Evolutionary conservation across 2,797 vertebrate genomes (phyloP).

Genomic region (Amphiprion clarkii): DNA sequence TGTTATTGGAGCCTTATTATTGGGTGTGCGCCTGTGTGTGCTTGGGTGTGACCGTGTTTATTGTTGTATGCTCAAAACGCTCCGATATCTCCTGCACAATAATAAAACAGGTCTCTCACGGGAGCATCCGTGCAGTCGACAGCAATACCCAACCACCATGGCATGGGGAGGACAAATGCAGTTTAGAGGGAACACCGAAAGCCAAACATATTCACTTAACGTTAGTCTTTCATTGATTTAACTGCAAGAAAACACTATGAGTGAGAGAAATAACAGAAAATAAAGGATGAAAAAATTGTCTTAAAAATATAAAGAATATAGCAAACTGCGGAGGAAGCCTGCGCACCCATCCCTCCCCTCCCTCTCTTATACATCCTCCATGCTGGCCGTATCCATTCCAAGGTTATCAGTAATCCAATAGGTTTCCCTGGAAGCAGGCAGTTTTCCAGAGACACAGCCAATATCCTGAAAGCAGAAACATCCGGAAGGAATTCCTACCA

Average conservation of each 20-base stretch:
- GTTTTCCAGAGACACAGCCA: constrained; percentile 66
- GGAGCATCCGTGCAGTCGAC: constrained; percentile 27
- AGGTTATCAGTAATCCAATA: constrained; percentile 83
- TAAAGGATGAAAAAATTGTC: background rate
- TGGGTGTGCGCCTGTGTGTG: constrained; percentile 61
- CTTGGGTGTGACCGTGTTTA: constrained; percentile 59
- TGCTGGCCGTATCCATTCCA: constrained; percentile 68
- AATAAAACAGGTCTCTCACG: constrained; percentile 50
- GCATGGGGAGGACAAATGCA: constrained; percentile 19
- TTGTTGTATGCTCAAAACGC: constrained; percentile 47
- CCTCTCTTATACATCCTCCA: constrained; percentile 41
- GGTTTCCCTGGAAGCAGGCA: constrained; percentile 66
- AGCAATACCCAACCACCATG: constrained; percentile 12
- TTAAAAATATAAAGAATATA: background rate
- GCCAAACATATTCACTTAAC: constrained; percentile 19
- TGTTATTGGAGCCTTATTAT: constrained; percentile 78
- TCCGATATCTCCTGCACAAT: constrained; percentile 46
- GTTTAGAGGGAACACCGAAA: constrained; percentile 31
- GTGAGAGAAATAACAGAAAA: background rate
- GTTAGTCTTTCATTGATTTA: constrained; percentile 24
- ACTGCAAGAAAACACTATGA: constrained; percentile 14
- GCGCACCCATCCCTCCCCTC: constrained; percentile 2
- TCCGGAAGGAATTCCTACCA: constrained; percentile 68
- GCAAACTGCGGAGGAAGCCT: constrained; percentile 22
- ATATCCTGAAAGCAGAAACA: constrained; percentile 76